Evolutionary conservation across 1,140 invertebrate genomes (phyloP), one percentile per base, ranked within the genome.

Genomic region (Cydia amplana): DNA sequence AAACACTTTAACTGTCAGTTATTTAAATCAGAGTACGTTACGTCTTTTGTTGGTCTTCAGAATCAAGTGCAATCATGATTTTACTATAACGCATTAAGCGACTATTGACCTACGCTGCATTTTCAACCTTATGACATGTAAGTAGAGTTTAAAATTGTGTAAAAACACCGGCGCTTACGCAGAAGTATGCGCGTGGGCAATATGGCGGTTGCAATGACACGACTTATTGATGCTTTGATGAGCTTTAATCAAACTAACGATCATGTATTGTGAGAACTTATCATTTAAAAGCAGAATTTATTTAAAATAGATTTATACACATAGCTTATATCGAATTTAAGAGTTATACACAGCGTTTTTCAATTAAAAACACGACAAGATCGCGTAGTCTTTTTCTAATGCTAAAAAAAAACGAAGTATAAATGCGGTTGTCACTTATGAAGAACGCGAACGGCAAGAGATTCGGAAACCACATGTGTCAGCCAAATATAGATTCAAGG

Each of bases 401-500:
- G 25, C 25, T 25, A 25, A 25, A 25, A 25, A 25, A 25, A 25
- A 1, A 3, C 1, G n/a, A n/a, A n/a, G n/a, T n/a, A n/a, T 32
- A 28, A 60, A 63, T 25, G 73, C 28, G 2, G 40, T 20, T 14
- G 43, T 25, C 73, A 23, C 28, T 55, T 20, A 60, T 23, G 18
- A 60, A 10, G 5, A 60, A 60, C 20, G 55, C 12, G 5, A 60
- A 60, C 20, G 55, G 55, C 55, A 60, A 60, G 14, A 60, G 55
- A 60, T 60, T 60, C 18, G 55, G 20, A 60, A 23, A 60, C 55
- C 55, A 60, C 18, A 60, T 60, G 55, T 60, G 55, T 6, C 20
- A 60, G 20, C 55, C 55, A 74, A 60, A 74, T 74, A 60, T 74
- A 74, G 72, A 74, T 28, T 72, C 65, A 70, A 70, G 65, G 65